Evolutionary conservation across 2,888 invertebrate genomes (phyloP).

Genomic region (Acronicta psi): DNA sequence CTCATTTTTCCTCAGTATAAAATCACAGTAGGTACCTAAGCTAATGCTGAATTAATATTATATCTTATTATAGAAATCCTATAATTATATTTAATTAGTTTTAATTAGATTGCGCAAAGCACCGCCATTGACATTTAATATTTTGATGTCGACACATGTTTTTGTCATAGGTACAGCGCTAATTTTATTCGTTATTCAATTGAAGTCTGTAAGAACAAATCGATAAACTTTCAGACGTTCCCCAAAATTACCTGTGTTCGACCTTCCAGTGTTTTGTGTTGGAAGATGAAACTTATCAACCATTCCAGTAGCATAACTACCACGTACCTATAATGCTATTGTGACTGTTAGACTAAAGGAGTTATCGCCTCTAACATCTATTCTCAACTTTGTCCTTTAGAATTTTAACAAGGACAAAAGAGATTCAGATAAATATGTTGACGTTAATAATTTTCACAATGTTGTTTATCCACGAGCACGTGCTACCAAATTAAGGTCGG

Average conservation of each 20-base stretch:
- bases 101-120: neutral
- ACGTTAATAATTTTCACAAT: neutral
- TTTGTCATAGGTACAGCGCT: no score
- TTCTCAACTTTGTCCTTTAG: no score
- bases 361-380: neutral
- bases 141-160: no score
- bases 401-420: neutral
- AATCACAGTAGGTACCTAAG: neutral
- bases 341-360: neutral
- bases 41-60: neutral
- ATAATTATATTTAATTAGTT: neutral
- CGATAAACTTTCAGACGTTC: no score
- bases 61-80: neutral
- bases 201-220: no score
- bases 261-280: no score
- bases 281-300: no score
- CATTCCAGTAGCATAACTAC: no score
- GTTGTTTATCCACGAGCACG: conserved; percentile 5
- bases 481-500: conserved; percentile 33
- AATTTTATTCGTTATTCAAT: no score
- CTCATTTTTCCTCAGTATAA: conserved; percentile 21
- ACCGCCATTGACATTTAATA: no score
- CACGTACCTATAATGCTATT: no score
- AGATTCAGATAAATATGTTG: neutral
- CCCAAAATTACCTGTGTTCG: no score